Percentiles rank a stretch among this genome's conserved stretches.
Evolutionary conservation across 2,797 vertebrate genomes (phyloP).

Genomic region (Parambassis ranga): DNA sequence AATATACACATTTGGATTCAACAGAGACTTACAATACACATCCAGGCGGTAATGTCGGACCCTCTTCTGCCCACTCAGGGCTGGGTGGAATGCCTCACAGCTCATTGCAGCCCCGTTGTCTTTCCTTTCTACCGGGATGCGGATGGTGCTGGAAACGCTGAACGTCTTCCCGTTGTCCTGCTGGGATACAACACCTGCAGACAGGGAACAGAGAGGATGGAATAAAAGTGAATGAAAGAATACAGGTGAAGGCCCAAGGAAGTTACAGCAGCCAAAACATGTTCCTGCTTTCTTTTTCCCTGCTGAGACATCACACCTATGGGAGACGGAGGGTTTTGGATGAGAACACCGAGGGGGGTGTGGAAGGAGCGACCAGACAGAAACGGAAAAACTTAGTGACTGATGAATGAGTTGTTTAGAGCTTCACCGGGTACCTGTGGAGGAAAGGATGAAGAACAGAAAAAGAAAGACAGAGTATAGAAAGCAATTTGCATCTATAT

Average conservation of each 20-base stretch:
- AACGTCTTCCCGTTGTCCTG: constrained; percentile 88
- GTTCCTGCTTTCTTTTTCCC: background rate
- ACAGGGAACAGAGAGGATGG: background rate
- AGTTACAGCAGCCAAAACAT: constrained; percentile 30
- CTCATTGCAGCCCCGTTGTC: constrained; percentile 87
- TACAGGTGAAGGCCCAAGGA: background rate
- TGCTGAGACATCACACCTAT: constrained; percentile 24
- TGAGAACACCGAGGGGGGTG: constrained; percentile 5
- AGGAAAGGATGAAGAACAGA: constrained; percentile 24
- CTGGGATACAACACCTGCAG: constrained; percentile 85
- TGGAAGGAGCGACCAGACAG: constrained; percentile 8
- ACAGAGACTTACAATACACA: constrained; percentile 86
- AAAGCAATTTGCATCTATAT: constrained; percentile 67
- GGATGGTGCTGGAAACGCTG: constrained; percentile 85
- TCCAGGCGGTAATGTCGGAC: constrained; percentile 90
- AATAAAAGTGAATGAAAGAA: constrained; percentile 6
- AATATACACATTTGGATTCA: background rate
- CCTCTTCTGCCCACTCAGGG: constrained; percentile 82
- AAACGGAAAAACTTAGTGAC: constrained; percentile 27
- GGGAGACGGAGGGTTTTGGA: constrained; percentile 3
- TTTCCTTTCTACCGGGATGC: constrained; percentile 85
- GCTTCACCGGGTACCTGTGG: constrained; percentile 36
- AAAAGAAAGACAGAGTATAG: constrained; percentile 18
- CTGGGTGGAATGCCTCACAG: constrained; percentile 86
- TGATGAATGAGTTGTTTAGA: constrained; percentile 44